Evolutionary conservation across 2,888 invertebrate species (phyloP).

Genomic region (Pristionchus exspectatus): DNA sequence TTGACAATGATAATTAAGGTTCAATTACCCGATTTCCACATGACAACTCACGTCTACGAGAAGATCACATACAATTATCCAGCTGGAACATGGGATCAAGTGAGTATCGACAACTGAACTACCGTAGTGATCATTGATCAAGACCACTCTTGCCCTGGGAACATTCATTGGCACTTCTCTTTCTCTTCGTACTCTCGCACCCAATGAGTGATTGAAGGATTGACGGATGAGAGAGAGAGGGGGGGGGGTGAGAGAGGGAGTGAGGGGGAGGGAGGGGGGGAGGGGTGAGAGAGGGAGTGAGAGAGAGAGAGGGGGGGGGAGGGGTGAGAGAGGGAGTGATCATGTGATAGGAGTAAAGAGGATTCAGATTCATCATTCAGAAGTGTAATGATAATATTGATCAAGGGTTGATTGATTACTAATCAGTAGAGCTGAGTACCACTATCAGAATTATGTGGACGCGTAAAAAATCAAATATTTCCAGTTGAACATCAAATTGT

Average conservation of each 20-base stretch:
- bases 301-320: neutral
- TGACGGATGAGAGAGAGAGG: slow-evolving; percentile 17
- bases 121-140: neutral
- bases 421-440: neutral
- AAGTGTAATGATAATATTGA: slow-evolving; percentile 37
- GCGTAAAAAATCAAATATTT: slow-evolving; percentile 50
- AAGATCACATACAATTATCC: slow-evolving; percentile 78
- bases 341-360: neutral
- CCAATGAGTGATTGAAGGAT: neutral
- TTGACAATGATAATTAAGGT: neutral
- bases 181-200: neutral
- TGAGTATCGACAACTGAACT: slow-evolving; percentile 56
- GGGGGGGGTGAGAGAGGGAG: neutral
- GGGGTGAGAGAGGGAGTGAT: neutral
- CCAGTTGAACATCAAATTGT: slow-evolving; percentile 76
- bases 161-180: slow-evolving; percentile 10
- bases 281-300: neutral
- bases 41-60: slow-evolving; percentile 70
- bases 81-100: slow-evolving; percentile 78
- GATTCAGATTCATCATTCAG: neutral
- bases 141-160: neutral
- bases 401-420: neutral
- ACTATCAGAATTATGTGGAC: neutral
- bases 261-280: neutral
- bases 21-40: slow-evolving; percentile 71